Percentiles rank a stretch among this genome's conserved stretches.
phyloP scores from a whole-genome alignment of 2,113 vertebrate species.

The Tragelaphus scriptus region DNA sequence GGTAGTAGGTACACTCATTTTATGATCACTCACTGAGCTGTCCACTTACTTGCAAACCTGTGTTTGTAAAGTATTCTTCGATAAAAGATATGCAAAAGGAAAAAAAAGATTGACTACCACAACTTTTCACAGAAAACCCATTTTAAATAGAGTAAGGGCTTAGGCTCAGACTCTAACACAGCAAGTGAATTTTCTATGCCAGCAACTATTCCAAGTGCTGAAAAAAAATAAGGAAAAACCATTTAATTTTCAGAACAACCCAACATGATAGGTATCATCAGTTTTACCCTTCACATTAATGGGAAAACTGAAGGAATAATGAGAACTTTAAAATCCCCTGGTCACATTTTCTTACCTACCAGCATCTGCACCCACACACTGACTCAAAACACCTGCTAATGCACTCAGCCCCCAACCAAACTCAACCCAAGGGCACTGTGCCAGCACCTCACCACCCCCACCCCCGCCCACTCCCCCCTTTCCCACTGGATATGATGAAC shows the following conservation, averaged over 20 bases:
- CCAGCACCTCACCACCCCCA: neutral
- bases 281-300: neutral
- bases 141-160: neutral
- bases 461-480: accelerated
- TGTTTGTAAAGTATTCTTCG: neutral
- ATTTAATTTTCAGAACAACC: neutral
- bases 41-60: neutral
- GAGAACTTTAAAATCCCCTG: neutral
- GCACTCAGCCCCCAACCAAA: accelerated
- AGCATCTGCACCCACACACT: neutral
- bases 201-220: neutral
- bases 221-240: neutral
- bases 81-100: neutral
- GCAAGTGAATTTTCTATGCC: neutral
- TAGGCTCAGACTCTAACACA: neutral
- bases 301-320: neutral
- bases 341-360: neutral
- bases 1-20: neutral
- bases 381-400: accelerated
- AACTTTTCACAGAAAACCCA: neutral
- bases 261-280: neutral
- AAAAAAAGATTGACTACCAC: neutral
- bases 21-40: neutral
- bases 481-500: neutral
- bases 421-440: neutral